A percentile compares a stretch with the other conserved stretches of the same genome.
These are phyloP conservation scores for Rhabdomys pumilio DNA, from an alignment of 2,797 vertebrate species.

Conservation along the genomic window DNA sequence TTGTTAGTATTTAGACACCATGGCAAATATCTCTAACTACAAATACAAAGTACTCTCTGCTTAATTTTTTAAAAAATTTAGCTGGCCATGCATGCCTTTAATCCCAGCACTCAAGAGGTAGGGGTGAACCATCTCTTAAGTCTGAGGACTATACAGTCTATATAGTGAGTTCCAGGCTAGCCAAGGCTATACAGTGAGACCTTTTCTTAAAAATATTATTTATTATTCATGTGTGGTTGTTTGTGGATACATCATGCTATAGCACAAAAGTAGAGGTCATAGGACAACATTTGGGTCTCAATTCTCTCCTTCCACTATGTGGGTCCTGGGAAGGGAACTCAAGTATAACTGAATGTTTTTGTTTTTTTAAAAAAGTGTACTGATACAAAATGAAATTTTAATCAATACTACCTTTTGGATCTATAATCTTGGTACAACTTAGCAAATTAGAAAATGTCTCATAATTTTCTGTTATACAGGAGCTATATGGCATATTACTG, in stretches of 20 bases:
- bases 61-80: background rate
- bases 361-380: background rate
- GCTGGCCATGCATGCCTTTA: background rate
- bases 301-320: background rate
- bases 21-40: background rate
- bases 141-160: background rate
- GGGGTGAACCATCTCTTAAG: background rate
- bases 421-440: slow-evolving; percentile 29
- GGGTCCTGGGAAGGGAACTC: background rate
- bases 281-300: background rate
- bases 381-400: slow-evolving; percentile 44
- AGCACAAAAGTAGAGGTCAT: background rate
- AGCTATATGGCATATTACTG: background rate
- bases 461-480: background rate
- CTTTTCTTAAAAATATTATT: background rate
- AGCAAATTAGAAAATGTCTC: slow-evolving; percentile 41
- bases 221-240: background rate
- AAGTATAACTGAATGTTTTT: slow-evolving; percentile 42
- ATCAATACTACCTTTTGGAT: slow-evolving; percentile 31
- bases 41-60: background rate
- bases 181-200: background rate
- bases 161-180: background rate
- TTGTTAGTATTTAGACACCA: background rate
- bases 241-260: background rate
- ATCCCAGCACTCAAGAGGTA: background rate